A percentile compares a stretch with the other conserved stretches of the same genome.
These are phyloP conservation scores for Pseudococcus longispinus DNA, from an alignment of 2,888 invertebrate genomes.

Conservation along the genomic window DNA sequence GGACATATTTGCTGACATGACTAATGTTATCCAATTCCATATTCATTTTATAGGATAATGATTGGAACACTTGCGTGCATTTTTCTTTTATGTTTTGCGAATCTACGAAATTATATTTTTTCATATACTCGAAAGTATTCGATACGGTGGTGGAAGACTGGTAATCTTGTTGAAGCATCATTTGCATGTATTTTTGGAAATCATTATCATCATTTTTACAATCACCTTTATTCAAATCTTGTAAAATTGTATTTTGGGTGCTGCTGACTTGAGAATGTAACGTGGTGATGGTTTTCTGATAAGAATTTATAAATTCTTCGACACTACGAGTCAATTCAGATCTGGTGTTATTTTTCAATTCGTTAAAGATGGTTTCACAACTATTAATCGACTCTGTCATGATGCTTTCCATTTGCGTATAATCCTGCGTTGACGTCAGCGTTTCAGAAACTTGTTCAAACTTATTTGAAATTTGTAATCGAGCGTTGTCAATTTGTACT, in stretches of 20 bases:
- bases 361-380: conserved; percentile 4
- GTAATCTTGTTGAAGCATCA: background rate
- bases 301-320: background rate
- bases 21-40: conserved; percentile 8
- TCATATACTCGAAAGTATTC: background rate
- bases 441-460: conserved; percentile 22
- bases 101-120: background rate
- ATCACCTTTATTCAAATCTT: background rate
- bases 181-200: background rate
- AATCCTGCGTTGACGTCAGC: background rate
- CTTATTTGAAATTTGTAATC: background rate
- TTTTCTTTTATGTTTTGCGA: background rate
- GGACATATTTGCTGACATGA: background rate
- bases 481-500: conserved; percentile 11
- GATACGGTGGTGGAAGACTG: background rate
- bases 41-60: conserved; percentile 17
- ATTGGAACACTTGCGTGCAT: background rate
- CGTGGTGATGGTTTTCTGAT: background rate
- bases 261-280: background rate
- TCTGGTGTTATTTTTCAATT: conserved; percentile 13
- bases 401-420: background rate
- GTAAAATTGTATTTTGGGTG: background rate
- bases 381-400: background rate
- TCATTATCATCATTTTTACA: background rate
- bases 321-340: background rate